Base-by-base conservation (phyloP, 2,888 invertebrate species). In the Leptodirus hochenwartii region DNA sequence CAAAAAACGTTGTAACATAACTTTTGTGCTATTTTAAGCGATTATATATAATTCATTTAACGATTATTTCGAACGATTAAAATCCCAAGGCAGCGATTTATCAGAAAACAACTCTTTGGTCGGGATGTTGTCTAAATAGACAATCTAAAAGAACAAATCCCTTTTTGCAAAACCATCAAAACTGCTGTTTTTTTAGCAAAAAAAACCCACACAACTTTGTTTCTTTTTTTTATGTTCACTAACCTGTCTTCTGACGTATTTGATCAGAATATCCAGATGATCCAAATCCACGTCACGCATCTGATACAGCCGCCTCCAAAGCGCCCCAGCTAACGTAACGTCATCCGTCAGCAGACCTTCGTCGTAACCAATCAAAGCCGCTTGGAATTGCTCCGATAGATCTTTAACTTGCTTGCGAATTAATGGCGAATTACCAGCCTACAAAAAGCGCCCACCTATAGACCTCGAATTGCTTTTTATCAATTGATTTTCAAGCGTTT, bases 291-390 rank as follows among this genome's bases (percentile, higher is more conserved):
- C 60, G 43, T 69, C 63, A 41, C 64, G 61, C 41, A 64, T 61
- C 39, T 66, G 66, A 43, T 82, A 81, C 48, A 90, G 69, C 37
- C 81, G 65, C 39, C 82, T 66, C 91, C 91, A 91, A 9, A 91
- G 43, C 0, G 87, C 81, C 13, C 69, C 71, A 16, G 90, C 87
- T 38, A 91, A 51, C 4, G 74, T 59, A 43, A 61, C 68, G 47
- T 91, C 91, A 47, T 77, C 70, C 9, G 64, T 62, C 41, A 69
- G 58, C 10, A 88, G 53, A 3, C 88, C 90, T 61, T 90, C 88
- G 52, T 91, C 90, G 46, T 88, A 90, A 1, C 69, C 68, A 34
- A 88, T 67, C 9, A 90, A 48, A 4, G 81, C 71, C 2, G 85
- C 85, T 56, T 82, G 77, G 49, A 90, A 80, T 46, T 87, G 81